phyloP scores from a whole-genome alignment of 1,140 invertebrate genomes.

The Pachyrhynchus sulphureomaculatus region DNA sequence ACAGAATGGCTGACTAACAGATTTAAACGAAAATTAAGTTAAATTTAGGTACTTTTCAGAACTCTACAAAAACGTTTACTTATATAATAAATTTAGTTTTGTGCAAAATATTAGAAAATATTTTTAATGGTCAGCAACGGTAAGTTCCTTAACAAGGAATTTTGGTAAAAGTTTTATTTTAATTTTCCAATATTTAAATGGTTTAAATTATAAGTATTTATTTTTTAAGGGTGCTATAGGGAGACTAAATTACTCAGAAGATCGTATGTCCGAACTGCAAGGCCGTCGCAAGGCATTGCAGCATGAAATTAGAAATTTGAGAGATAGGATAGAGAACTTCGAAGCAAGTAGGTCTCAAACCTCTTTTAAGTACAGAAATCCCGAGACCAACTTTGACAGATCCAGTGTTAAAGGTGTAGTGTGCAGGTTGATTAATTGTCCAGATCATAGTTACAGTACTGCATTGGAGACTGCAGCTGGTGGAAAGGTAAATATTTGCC shows the following conservation, averaged over 20 bases:
- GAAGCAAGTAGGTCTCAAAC: constrained; percentile 68
- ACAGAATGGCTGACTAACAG: no score
- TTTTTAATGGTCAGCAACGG: no score
- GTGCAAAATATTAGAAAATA: no score
- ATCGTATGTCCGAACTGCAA: constrained; percentile 60
- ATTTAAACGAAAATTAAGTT: no score
- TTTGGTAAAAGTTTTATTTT: no score
- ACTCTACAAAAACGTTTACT: no score
- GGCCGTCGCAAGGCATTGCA: constrained; percentile 56
- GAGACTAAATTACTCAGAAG: constrained; percentile 70
- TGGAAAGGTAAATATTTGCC: constrained; percentile 65
- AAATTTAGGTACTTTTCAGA: no score
- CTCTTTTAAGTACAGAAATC: constrained; percentile 74
- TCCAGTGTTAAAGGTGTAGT: constrained; percentile 74
- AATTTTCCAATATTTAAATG: no score
- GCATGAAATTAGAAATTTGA: constrained; percentile 56
- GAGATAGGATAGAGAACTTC: constrained; percentile 62
- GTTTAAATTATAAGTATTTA: no score
- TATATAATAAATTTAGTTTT: no score
- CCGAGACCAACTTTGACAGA: constrained; percentile 75
- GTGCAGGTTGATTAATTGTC: constrained; percentile 72
- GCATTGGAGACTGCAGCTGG: constrained; percentile 87
- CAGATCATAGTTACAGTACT: constrained; percentile 69
- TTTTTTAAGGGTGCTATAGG: constrained; percentile 51
- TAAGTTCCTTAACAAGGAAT: no score